phyloP scores from a whole-genome alignment of 2,888 invertebrate species.

The Hipparchia semele region DNA sequence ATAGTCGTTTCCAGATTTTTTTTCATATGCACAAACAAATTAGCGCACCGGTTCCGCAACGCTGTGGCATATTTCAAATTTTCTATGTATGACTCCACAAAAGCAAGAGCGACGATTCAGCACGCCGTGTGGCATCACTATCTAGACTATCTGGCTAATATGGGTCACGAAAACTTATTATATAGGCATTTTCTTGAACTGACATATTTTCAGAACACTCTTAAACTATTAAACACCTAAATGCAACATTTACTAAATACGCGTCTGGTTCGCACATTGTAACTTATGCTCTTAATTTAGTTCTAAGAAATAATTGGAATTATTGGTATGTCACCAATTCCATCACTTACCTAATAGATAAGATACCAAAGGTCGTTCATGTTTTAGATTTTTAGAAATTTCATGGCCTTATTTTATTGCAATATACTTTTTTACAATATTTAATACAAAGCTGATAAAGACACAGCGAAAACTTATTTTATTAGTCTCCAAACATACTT shows the following conservation, averaged over 20 bases:
- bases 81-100: no score
- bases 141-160: not conserved
- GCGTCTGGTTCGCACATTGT: not conserved
- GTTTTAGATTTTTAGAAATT: no score
- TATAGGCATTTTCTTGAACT: not conserved
- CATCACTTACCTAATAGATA: not conserved
- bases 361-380: not conserved
- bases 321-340: not conserved
- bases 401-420: not conserved
- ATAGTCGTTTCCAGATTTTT: no score
- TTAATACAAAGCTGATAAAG: no score
- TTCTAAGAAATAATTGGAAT: not conserved
- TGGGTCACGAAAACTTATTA: not conserved
- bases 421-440: not conserved
- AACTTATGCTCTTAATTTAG: not conserved
- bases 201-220: not conserved
- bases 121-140: no score
- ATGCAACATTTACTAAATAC: not conserved
- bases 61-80: no score
- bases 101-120: no score
- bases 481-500: no score
- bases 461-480: no score
- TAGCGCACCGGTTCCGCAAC: no score
- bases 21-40: no score
- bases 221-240: not conserved